Percentiles rank a stretch among this genome's conserved stretches.
Conservation (phyloP, 2,888 invertebrate species). For the Bhutanitis thaidina region DNA sequence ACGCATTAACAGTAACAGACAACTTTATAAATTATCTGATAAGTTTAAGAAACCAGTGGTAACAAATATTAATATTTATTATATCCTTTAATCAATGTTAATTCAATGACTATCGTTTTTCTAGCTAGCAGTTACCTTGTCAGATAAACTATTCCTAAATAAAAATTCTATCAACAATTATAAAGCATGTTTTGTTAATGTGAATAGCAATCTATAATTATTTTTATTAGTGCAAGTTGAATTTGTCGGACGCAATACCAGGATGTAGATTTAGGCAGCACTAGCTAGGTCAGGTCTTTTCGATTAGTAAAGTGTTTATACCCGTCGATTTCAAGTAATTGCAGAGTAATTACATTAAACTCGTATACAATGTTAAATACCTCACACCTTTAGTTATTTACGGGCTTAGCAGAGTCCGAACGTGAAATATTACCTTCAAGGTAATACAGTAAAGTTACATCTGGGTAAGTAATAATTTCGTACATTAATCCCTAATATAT, state of each 20-base stretch:
- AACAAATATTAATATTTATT: slow-evolving; percentile 46
- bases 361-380: too few relatives aligned
- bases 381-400: too few relatives aligned
- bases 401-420: too few relatives aligned
- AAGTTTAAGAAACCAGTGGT: slow-evolving; percentile 18
- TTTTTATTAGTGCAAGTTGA: slow-evolving; percentile 15
- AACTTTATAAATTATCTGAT: too few relatives aligned
- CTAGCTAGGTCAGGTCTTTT: neutral
- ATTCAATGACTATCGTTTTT: slow-evolving; percentile 23
- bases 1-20: too few relatives aligned
- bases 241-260: slow-evolving; percentile 6
- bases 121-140: slow-evolving; percentile 4
- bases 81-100: slow-evolving; percentile 37
- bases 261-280: slow-evolving; percentile 6
- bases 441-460: too few relatives aligned
- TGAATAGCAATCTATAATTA: slow-evolving; percentile 1
- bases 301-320: neutral
- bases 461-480: too few relatives aligned
- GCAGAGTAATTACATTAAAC: too few relatives aligned
- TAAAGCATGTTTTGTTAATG: neutral
- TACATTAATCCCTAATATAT: too few relatives aligned
- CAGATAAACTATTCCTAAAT: slow-evolving; percentile 8
- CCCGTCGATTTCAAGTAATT: too few relatives aligned
- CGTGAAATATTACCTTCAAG: too few relatives aligned
- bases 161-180: neutral